These are phyloP conservation scores for Diorhabda carinulata DNA, from an alignment of 1,140 invertebrate genomes.

Conservation along the genomic window DNA sequence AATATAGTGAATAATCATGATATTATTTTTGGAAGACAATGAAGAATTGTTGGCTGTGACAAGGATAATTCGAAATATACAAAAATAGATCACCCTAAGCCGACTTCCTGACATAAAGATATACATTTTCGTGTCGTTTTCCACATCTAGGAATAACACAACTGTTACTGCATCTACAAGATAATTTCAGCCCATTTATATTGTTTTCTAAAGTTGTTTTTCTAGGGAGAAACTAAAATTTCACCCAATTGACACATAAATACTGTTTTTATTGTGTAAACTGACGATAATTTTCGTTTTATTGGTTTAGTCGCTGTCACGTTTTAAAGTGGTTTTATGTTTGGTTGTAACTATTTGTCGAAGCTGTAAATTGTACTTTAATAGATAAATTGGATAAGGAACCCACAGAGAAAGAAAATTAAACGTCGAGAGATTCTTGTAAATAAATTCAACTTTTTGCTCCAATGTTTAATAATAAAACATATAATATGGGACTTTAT, in stretches of 20 bases:
- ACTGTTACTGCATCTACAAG: slow-evolving; percentile 28
- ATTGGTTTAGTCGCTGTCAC: not conserved
- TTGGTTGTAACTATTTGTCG: no score
- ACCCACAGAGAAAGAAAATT: no score
- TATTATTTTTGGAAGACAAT: slow-evolving; percentile 21
- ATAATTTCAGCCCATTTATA: slow-evolving; percentile 27
- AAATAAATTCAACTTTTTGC: no score
- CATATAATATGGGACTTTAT: no score
- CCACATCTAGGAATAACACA: slow-evolving; percentile 33
- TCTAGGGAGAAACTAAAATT: slow-evolving; percentile 16
- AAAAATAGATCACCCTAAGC: slow-evolving; percentile 27
- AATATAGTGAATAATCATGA: no score
- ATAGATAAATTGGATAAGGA: no score
- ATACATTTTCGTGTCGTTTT: slow-evolving; percentile 33
- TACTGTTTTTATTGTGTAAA: slow-evolving; percentile 23
- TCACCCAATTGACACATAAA: slow-evolving; percentile 25
- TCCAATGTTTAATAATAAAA: no score
- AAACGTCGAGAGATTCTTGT: no score
- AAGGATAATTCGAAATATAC: not conserved
- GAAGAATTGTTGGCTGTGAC: slow-evolving; percentile 11
- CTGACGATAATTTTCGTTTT: slow-evolving; percentile 23
- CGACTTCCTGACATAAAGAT: slow-evolving; percentile 7
- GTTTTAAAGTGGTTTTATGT: no score
- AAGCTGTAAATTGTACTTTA: no score
- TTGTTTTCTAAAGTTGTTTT: slow-evolving; percentile 29